A percentile compares a stretch with the other conserved stretches of the same genome.
Evolutionary conservation across 2,797 vertebrate species (phyloP).

Genomic region (Hipposideros larvatus): DNA sequence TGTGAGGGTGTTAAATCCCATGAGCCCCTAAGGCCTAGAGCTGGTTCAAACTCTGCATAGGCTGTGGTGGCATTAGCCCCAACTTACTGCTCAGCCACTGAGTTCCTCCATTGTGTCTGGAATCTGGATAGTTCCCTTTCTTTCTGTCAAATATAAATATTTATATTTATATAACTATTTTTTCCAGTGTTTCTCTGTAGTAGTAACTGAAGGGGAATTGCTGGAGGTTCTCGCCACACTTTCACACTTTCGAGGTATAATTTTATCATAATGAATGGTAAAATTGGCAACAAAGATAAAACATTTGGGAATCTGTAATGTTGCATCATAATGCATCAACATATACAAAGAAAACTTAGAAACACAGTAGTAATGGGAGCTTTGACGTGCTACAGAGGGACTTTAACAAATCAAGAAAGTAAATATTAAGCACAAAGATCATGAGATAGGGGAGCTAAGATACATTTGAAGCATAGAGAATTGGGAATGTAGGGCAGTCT

Average conservation of each 20-base stretch:
- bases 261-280: conserved; percentile 32
- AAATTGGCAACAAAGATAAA: neutral
- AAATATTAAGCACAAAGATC: neutral
- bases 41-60: neutral
- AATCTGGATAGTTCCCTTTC: neutral
- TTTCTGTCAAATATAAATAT: neutral
- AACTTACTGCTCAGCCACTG: neutral
- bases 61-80: neutral
- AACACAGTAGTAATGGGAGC: neutral
- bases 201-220: neutral
- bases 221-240: neutral
- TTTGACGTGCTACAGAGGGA: neutral
- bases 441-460: neutral
- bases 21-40: neutral
- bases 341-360: neutral
- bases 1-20: neutral
- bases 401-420: conserved; percentile 20
- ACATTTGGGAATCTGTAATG: neutral
- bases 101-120: neutral
- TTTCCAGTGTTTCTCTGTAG: conserved; percentile 10
- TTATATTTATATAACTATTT: neutral
- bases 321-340: neutral
- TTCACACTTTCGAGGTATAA: neutral
- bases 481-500: neutral
- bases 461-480: neutral